Evolutionary conservation across 2,797 vertebrate species (phyloP).

Genomic region (Poeciliopsis presidionis): DNA sequence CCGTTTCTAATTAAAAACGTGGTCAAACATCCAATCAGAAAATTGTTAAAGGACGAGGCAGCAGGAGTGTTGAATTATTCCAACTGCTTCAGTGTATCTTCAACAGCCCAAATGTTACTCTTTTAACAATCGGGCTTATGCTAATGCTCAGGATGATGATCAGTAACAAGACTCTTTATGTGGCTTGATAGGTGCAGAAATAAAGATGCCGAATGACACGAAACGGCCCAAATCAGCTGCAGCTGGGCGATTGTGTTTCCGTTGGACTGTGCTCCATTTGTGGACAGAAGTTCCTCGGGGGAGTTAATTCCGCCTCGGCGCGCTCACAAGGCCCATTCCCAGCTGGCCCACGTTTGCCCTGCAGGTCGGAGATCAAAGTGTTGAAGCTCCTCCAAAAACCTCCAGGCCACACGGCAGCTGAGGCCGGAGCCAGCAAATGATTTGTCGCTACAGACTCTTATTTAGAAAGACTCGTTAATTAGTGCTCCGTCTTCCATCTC

Average conservation of each 20-base stretch:
- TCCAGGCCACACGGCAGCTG: neutral
- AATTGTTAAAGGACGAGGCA: neutral
- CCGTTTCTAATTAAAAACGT: neutral
- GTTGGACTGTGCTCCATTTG: constrained; percentile 1
- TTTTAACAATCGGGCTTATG: neutral
- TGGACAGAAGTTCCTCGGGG: neutral
- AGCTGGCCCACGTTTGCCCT: constrained; percentile 3
- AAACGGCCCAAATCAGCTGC: neutral
- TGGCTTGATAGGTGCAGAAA: neutral
- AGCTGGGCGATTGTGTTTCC: neutral
- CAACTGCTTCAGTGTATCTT: neutral
- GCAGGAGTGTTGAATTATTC: neutral
- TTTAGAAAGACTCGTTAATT: constrained; percentile 23
- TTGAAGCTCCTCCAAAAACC: neutral
- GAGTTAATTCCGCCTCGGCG: neutral
- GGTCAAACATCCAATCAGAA: neutral
- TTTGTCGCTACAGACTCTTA: constrained; percentile 11
- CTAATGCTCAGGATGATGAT: neutral
- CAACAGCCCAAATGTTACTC: neutral
- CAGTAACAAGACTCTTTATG: neutral
- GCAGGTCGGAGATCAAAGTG: constrained; percentile 1
- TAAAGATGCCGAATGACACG: neutral
- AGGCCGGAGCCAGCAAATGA: constrained; percentile 12
- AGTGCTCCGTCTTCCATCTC: constrained; percentile 1
- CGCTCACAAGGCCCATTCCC: constrained; percentile 4